Evolutionary conservation across 2,888 invertebrate species (phyloP).

Genomic region (Zaprionus obscuricornis): DNA sequence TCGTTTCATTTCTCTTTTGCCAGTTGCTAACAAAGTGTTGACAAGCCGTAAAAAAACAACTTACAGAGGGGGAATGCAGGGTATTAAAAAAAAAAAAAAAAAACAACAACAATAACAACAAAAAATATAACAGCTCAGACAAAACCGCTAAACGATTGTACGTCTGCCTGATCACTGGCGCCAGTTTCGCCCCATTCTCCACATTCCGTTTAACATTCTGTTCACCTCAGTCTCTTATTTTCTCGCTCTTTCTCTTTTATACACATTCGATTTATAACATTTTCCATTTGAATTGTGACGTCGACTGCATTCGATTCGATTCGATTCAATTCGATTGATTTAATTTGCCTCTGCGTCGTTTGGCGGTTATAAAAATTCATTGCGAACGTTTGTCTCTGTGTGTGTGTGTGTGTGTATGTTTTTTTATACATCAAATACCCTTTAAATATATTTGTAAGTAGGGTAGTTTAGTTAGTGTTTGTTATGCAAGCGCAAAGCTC

Average conservation of each 20-base stretch:
- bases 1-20: too few relatives aligned
- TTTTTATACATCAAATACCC: slow-evolving; percentile 51
- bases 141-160: slow-evolving; percentile 58
- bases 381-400: too few relatives aligned
- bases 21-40: slow-evolving; percentile 51
- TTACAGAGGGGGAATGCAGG: slow-evolving; percentile 12
- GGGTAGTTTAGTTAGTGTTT: too few relatives aligned
- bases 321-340: slow-evolving; percentile 74
- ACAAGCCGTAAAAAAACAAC: slow-evolving; percentile 45
- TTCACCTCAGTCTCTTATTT: not conserved
- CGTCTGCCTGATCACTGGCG: slow-evolving; percentile 53
- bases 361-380: slow-evolving; percentile 75
- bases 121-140: slow-evolving; percentile 44
- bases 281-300: slow-evolving; percentile 74
- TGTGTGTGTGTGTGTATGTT: too few relatives aligned
- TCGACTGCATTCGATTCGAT: slow-evolving; percentile 70
- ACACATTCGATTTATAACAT: slow-evolving; percentile 63
- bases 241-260: too few relatives aligned
- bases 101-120: slow-evolving; percentile 38
- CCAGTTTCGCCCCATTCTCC: slow-evolving; percentile 19
- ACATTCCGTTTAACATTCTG: not conserved
- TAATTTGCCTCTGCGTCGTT: slow-evolving; percentile 68
- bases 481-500: too few relatives aligned
- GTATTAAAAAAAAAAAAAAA: slow-evolving; percentile 19
- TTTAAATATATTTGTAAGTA: too few relatives aligned